These are phyloP conservation scores for Hydrolagus colliei DNA, from an alignment of 2,797 vertebrate species.

Conservation along the genomic window DNA sequence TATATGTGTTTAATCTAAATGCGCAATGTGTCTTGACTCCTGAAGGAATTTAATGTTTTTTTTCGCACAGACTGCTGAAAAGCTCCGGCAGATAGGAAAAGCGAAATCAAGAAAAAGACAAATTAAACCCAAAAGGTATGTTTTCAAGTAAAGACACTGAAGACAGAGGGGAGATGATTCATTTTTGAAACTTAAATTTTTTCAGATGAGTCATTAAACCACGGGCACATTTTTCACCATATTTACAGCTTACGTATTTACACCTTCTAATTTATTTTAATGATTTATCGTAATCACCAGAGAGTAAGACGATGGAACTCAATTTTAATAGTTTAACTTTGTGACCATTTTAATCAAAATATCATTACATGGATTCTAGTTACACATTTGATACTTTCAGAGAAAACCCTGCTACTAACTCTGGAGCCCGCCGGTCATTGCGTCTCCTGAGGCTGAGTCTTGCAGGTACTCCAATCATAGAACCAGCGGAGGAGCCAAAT, in stretches of 20 bases:
- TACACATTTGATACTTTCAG: constrained; percentile 37
- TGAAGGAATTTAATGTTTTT: constrained; percentile 31
- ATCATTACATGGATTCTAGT: neutral
- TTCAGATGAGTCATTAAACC: constrained; percentile 3
- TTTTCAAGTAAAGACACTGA: neutral
- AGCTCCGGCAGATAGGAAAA: constrained; percentile 39
- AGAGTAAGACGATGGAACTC: accelerated
- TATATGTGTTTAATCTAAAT: no score
- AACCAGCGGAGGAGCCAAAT: neutral
- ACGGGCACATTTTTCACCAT: constrained; percentile 14
- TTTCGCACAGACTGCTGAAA: constrained; percentile 53
- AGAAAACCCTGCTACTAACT: constrained; percentile 45
- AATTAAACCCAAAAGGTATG: constrained; percentile 51
- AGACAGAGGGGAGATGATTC: constrained; percentile 30
- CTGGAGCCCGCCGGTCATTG: constrained; percentile 64
- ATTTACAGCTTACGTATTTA: neutral
- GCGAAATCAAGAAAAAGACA: constrained; percentile 40
- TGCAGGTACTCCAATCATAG: constrained; percentile 33
- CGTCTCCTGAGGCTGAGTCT: constrained; percentile 63
- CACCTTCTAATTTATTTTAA: no score
- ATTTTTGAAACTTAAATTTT: constrained; percentile 32
- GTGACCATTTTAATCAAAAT: accelerated
- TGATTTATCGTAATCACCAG: accelerated
- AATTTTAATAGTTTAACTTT: accelerated
- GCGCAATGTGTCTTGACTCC: neutral